Percentiles rank a stretch among this genome's conserved stretches.
Evolutionary conservation across 1,140 invertebrate species (phyloP).

Genomic region (Antheraea pernyi): DNA sequence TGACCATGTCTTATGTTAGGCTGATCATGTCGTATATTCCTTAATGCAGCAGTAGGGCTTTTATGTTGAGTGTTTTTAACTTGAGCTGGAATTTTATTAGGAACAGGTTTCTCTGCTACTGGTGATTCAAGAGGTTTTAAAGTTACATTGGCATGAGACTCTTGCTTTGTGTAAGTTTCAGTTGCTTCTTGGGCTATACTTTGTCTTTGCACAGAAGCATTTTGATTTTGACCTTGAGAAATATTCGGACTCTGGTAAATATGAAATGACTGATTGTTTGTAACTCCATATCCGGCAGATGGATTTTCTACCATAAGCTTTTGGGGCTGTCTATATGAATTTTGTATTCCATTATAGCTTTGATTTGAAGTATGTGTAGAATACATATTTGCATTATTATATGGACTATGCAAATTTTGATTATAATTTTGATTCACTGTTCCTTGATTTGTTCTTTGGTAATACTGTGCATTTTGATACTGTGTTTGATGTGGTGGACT

Average conservation of each 20-base stretch:
- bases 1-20: constrained; percentile 59
- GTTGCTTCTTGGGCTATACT: constrained; percentile 33
- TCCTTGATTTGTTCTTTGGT: constrained; percentile 53
- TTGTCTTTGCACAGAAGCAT: constrained; percentile 36
- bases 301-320: constrained; percentile 47
- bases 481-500: constrained; percentile 67
- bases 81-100: constrained; percentile 40
- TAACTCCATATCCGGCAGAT: constrained; percentile 39
- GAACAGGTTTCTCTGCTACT: constrained; percentile 44
- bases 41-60: constrained; percentile 63
- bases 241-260: constrained; percentile 66
- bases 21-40: constrained; percentile 72
- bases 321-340: constrained; percentile 53
- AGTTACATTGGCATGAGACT: constrained; percentile 30
- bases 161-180: constrained; percentile 46
- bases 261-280: constrained; percentile 59
- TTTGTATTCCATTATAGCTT: constrained; percentile 56
- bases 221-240: constrained; percentile 50
- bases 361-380: constrained; percentile 43
- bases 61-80: constrained; percentile 47
- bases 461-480: constrained; percentile 62
- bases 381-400: constrained; percentile 57
- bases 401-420: constrained; percentile 54
- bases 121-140: constrained; percentile 37
- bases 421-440: constrained; percentile 42